Conservation (phyloP, 2,888 invertebrate species). For the Nowickia ferox region DNA sequence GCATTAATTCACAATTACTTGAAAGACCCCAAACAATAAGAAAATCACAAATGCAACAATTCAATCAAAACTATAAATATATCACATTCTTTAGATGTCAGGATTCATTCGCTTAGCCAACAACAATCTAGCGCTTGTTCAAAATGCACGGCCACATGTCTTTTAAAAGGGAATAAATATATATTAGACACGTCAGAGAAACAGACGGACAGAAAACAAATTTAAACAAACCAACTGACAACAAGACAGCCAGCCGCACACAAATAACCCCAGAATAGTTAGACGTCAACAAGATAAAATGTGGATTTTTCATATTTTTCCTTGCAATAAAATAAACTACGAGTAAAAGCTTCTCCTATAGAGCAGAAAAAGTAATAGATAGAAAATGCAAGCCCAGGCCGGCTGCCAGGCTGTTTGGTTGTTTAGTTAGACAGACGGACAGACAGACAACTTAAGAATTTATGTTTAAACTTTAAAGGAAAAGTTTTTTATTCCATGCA, state of each 20-base stretch:
- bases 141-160: conserved; percentile 60
- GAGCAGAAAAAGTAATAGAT: conserved; percentile 40
- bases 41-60: conserved; percentile 76
- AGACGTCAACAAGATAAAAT: conserved; percentile 67
- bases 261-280: conserved; percentile 57
- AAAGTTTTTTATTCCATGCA: conserved; percentile 22
- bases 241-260: conserved; percentile 60
- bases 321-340: conserved; percentile 19
- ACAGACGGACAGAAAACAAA: conserved; percentile 48
- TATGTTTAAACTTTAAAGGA: conserved; percentile 49
- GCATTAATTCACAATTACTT: too few species aligned
- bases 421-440: conserved; percentile 1
- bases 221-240: conserved; percentile 59
- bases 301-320: conserved; percentile 55
- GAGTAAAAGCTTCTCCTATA: background rate
- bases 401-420: conserved; percentile 6
- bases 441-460: conserved; percentile 57
- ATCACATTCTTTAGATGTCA: conserved; percentile 75
- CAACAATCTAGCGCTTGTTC: conserved; percentile 39
- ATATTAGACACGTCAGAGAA: conserved; percentile 7
- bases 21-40: conserved; percentile 16
- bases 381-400: conserved; percentile 18
- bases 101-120: conserved; percentile 67
- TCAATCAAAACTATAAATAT: conserved; percentile 79
- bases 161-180: conserved; percentile 48